Conservation (phyloP, 2,113 vertebrate species). For the Leuciscus idus region DNA sequence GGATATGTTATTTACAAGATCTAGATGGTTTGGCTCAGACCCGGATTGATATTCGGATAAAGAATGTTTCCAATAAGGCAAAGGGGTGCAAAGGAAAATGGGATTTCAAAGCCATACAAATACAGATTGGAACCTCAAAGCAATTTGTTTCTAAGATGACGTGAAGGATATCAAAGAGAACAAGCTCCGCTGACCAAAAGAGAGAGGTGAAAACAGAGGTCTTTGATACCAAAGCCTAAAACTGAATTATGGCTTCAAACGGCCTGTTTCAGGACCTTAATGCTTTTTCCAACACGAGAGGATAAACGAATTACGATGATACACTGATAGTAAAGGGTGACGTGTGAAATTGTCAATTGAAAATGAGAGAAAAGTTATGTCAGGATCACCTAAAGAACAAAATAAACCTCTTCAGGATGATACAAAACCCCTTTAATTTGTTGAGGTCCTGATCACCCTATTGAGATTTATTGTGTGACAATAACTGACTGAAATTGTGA, state of each 20-base stretch:
- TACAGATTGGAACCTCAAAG: conserved; percentile 46
- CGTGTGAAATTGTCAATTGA: not conserved
- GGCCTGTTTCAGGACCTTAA: not conserved
- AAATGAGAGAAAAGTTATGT: not conserved
- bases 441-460: not conserved
- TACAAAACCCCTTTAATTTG: not conserved
- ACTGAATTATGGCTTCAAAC: not conserved
- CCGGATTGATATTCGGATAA: conserved; percentile 24
- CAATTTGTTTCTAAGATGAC: conserved; percentile 33
- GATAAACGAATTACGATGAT: not conserved
- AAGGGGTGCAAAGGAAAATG: conserved; percentile 31
- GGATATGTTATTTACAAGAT: not conserved
- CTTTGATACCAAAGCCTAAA: conserved; percentile 4
- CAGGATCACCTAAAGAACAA: not conserved
- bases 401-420: not conserved
- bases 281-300: not conserved
- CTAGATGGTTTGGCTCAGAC: conserved; percentile 14
- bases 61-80: conserved; percentile 30
- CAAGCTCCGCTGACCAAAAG: conserved; percentile 12
- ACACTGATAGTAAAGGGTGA: not conserved
- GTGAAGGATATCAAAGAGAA: conserved; percentile 38
- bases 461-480: not conserved
- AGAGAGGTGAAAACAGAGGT: not conserved
- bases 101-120: conserved; percentile 52
- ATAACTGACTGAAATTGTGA: no score